Conservation (phyloP, 1,140 invertebrate genomes). For the Brachionus sp. region DNA sequence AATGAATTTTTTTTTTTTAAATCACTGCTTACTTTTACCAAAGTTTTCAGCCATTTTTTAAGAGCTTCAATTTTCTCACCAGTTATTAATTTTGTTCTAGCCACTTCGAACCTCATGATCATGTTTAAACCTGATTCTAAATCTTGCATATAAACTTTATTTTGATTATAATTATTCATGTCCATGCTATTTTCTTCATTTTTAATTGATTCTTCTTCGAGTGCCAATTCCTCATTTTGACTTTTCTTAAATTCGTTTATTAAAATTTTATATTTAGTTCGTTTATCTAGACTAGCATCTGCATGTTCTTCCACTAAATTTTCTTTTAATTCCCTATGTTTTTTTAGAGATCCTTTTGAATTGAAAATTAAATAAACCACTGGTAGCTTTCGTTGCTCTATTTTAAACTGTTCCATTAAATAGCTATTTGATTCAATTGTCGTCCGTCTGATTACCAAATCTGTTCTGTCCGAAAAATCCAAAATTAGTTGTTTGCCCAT, state of each 20-base stretch:
- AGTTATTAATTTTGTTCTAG: not conserved
- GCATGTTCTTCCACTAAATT: not conserved
- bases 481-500: not conserved
- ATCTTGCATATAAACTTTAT: conserved; percentile 32
- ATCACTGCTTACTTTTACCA: not conserved
- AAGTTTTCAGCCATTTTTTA: not conserved
- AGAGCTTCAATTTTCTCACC: not conserved
- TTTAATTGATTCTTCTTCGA: not conserved
- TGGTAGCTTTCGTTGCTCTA: not conserved
- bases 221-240: not conserved
- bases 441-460: not conserved
- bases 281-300: not conserved
- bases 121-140: conserved; percentile 11
- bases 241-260: not conserved
- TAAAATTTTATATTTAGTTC: not conserved
- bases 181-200: not conserved
- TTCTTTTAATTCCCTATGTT: not conserved
- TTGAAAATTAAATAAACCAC: conserved; percentile 21
- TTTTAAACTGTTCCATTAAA: not conserved
- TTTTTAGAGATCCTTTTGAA: not conserved
- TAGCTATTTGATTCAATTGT: not conserved
- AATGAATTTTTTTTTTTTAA: not conserved
- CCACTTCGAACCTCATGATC: not conserved
- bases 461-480: not conserved
- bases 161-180: not conserved